Percentiles rank a stretch among this genome's conserved stretches.
phyloP scores from a whole-genome alignment of 2,797 vertebrate genomes.

The Silurus aristotelis region DNA sequence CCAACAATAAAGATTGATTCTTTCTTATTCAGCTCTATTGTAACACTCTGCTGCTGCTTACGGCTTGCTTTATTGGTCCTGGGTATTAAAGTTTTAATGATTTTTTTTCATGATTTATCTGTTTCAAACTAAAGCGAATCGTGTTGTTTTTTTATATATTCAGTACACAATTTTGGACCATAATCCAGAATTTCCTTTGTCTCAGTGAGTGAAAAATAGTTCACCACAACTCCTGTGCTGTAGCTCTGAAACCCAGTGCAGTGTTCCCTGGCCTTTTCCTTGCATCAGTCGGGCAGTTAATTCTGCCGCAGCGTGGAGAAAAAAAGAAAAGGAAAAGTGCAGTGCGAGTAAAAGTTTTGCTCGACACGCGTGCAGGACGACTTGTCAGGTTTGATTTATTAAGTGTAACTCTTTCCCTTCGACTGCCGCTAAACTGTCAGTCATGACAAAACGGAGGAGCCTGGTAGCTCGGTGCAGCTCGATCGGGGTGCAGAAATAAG shows the following conservation, averaged over 20 bases:
- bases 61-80: neutral
- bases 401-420: conserved; percentile 80
- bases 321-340: conserved; percentile 52
- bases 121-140: neutral
- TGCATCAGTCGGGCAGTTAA: conserved; percentile 26
- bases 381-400: conserved; percentile 90
- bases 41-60: neutral
- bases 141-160: neutral
- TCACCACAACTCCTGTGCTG: neutral
- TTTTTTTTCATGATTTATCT: neutral
- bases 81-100: neutral
- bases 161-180: neutral
- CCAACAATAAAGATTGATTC: no score
- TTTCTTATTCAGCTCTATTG: neutral
- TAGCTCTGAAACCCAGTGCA: neutral
- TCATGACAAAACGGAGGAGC: conserved; percentile 77
- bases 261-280: neutral
- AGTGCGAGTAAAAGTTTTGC: conserved; percentile 79
- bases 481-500: conserved; percentile 60
- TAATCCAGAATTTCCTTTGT: neutral
- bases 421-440: conserved; percentile 85
- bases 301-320: conserved; percentile 34
- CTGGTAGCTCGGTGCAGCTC: conserved; percentile 67
- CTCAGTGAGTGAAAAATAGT: neutral
- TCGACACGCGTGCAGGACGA: conserved; percentile 83